Base-by-base conservation (phyloP, 2,888 invertebrate species). In the Galeruca laticollis region DNA sequence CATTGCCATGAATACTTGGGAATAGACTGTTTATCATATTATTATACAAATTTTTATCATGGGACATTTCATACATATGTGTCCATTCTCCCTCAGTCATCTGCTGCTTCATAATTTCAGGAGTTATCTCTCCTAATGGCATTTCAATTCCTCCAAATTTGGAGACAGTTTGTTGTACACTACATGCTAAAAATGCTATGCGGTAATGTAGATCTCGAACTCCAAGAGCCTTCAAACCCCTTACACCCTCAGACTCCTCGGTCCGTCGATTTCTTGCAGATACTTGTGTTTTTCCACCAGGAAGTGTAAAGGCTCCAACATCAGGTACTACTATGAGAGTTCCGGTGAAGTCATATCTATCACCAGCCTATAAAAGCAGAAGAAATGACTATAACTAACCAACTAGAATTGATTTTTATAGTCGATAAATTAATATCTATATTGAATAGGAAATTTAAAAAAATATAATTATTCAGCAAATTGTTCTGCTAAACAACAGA, bases 271-370 rank as follows among this genome's bases (percentile, higher is more conserved):
- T 93, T 13, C 93, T 88, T 0, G 94, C 90, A 0, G 91, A 91
- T 2, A 91, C 88, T 84, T 98, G 98, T 0, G 96, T 92, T 81
- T 92, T 92, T 0, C 95, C 93, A 2, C 97, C 98, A 0, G 98
- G 96, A 74, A 94, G 84, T 6, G 95, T 90, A 52, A 99, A 84
- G 0, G 93, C 93, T 0, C 94, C 93, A 0, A 99, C 95, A 86
- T 99, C 99, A 0, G 99, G 99, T 0, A 99, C 96, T 1, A 98
- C 99, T 81, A 99, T 98, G 15, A 99, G 87, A 0, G 98, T 95
- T 15, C 98, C 98, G 0, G 95, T 97, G 83, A 98, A 97, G 83
- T 98, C 97, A 81, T 96, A 97, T 15, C 92, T 89, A 81, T 92
- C 92, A 15, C 92, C 92, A 35, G 92, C 92, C 88, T 89, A 75